These are phyloP conservation scores for Idris sp. DNA, from an alignment of 1,140 invertebrate genomes.

Conservation along the genomic window DNA sequence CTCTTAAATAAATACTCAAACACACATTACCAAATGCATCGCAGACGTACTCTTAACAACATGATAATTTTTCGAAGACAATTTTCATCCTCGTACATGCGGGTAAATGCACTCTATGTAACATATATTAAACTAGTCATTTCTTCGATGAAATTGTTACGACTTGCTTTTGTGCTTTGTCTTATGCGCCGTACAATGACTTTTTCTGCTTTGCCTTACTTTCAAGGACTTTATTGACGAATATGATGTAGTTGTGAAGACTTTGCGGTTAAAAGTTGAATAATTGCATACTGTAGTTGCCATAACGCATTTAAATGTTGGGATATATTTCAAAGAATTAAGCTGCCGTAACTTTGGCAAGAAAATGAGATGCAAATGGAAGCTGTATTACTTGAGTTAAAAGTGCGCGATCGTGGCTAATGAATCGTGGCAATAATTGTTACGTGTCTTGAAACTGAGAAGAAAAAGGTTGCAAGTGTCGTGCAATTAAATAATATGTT, in stretches of 20 bases:
- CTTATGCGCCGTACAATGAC: slow-evolving; percentile 39
- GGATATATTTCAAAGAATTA: slow-evolving; percentile 59
- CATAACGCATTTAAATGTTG: slow-evolving; percentile 58
- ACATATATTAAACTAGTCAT: slow-evolving; percentile 51
- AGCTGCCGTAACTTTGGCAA: slow-evolving; percentile 55
- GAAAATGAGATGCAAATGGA: slow-evolving; percentile 61
- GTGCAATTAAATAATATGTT: slow-evolving; percentile 39
- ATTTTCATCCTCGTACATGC: slow-evolving; percentile 36
- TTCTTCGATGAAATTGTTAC: slow-evolving; percentile 45
- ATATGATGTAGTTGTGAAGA: slow-evolving; percentile 57
- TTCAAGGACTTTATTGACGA: slow-evolving; percentile 47
- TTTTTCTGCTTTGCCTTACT: slow-evolving; percentile 38
- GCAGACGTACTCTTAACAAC: slow-evolving; percentile 30
- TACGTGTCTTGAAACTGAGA: slow-evolving; percentile 46
- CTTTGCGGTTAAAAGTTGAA: slow-evolving; percentile 58
- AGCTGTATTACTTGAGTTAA: slow-evolving; percentile 51
- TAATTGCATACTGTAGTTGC: slow-evolving; percentile 60
- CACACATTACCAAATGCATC: slow-evolving; percentile 37
- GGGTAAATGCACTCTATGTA: slow-evolving; percentile 29
- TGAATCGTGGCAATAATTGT: slow-evolving; percentile 60
- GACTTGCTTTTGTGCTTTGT: slow-evolving; percentile 32
- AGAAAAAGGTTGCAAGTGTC: slow-evolving; percentile 43
- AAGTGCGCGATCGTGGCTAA: slow-evolving; percentile 56
- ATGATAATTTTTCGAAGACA: slow-evolving; percentile 57
- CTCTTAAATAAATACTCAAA: slow-evolving; percentile 41